These are phyloP conservation scores for Mercenaria mercenaria DNA, from an alignment of 1,140 invertebrate genomes.

Conservation along the genomic window DNA sequence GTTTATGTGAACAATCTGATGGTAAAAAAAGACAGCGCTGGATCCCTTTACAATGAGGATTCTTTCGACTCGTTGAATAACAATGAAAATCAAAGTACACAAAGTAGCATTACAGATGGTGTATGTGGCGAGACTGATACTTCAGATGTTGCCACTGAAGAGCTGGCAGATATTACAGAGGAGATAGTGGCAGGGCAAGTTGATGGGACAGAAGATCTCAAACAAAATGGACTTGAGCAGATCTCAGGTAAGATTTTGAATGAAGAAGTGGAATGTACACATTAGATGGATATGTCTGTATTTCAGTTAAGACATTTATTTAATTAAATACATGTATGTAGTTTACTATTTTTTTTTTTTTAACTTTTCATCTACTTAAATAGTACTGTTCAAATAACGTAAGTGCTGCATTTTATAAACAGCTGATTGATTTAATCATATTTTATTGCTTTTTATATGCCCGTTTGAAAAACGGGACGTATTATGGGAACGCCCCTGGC, in stretches of 20 bases:
- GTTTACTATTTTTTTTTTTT: too few species aligned
- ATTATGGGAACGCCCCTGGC: too few species aligned
- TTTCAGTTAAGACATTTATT: too few species aligned
- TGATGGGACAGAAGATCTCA: background rate
- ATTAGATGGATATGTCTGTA: too few species aligned
- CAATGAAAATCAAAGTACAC: background rate
- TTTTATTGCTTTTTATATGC: too few species aligned
- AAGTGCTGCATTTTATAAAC: too few species aligned
- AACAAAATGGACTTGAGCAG: background rate
- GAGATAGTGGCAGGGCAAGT: background rate
- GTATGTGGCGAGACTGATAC: background rate
- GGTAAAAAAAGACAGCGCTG: background rate
- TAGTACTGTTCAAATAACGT: too few species aligned
- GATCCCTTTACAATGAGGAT: background rate
- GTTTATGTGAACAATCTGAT: background rate
- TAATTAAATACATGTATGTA: too few species aligned
- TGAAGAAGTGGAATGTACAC: too few species aligned
- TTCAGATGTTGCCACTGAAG: background rate
- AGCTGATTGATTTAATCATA: too few species aligned
- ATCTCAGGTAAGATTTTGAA: background rate
- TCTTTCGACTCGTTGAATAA: background rate
- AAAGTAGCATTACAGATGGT: background rate
- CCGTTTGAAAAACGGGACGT: too few species aligned
- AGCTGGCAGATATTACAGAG: background rate
- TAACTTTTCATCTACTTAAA: too few species aligned